phyloP scores from a whole-genome alignment of 2,888 invertebrate genomes.

The Meta bourneti region DNA sequence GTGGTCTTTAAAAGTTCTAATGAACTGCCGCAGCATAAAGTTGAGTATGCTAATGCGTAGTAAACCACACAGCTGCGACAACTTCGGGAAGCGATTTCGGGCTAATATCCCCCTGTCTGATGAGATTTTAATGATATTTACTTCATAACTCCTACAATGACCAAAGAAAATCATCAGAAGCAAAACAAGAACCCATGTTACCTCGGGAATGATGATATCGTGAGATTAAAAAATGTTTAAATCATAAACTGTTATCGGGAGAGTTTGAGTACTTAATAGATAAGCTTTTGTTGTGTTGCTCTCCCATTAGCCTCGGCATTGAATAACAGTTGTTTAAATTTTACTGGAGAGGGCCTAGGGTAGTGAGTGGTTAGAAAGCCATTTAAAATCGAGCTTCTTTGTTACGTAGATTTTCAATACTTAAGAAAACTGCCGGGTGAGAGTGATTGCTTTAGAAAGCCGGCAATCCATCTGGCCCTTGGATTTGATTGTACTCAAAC shows the following conservation, averaged over 20 bases:
- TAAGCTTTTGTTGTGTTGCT: background rate
- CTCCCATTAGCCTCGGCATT: background rate
- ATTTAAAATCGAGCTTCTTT: no score
- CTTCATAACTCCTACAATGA: background rate
- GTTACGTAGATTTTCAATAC: no score
- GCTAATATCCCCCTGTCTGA: constrained; percentile 3
- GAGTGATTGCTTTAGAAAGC: no score
- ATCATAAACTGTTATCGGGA: background rate
- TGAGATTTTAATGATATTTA: constrained; percentile 23
- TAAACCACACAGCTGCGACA: background rate
- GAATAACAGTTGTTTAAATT: background rate
- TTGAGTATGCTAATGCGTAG: background rate
- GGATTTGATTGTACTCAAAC: no score
- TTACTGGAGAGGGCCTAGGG: background rate
- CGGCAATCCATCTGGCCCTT: no score
- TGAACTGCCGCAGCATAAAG: background rate
- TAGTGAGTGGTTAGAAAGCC: background rate
- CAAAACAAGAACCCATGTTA: background rate
- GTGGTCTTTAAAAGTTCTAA: background rate
- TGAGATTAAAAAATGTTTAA: background rate
- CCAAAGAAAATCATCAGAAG: background rate
- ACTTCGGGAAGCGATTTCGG: background rate
- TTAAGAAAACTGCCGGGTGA: no score
- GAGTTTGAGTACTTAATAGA: background rate
- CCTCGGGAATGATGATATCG: background rate